Evolutionary conservation across 2,113 vertebrate species (phyloP).

Genomic region (Physeter macrocephalus): DNA sequence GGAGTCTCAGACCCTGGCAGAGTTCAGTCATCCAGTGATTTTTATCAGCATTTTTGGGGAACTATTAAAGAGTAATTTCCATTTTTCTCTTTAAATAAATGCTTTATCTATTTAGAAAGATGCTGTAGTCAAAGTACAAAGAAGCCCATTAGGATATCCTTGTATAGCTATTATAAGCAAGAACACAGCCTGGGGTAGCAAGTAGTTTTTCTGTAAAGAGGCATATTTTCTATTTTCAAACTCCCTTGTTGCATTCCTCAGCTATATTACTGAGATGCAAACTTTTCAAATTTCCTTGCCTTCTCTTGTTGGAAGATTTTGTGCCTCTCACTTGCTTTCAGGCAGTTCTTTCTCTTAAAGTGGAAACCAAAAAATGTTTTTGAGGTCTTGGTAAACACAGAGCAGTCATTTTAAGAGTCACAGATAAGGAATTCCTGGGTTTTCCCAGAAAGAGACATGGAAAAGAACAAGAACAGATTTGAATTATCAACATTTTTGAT

Average conservation of each 20-base stretch:
- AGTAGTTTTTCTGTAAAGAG: conserved; percentile 22
- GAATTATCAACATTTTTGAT: not conserved
- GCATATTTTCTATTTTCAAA: conserved; percentile 7
- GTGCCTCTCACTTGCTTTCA: not conserved
- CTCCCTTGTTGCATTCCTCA: not conserved
- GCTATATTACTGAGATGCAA: not conserved
- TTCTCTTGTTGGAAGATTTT: not conserved
- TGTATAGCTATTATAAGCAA: conserved; percentile 17
- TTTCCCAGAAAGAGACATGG: not conserved
- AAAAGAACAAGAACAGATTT: not conserved
- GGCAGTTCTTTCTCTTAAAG: not conserved
- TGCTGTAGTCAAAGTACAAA: not conserved
- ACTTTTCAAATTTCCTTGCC: not conserved
- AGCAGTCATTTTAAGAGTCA: not conserved
- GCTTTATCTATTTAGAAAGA: conserved; percentile 48
- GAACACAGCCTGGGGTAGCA: conserved; percentile 18
- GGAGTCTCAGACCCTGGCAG: not conserved
- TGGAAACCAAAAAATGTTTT: not conserved
- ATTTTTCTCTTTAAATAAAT: conserved; percentile 45
- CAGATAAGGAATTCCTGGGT: not conserved
- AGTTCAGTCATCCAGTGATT: not conserved
- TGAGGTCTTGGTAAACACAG: not conserved
- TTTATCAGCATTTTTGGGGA: not conserved
- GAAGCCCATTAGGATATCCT: not conserved
- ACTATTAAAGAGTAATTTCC: conserved; percentile 35